Conservation (phyloP, 2,888 invertebrate genomes). For the Pachliopta kotzebuea region DNA sequence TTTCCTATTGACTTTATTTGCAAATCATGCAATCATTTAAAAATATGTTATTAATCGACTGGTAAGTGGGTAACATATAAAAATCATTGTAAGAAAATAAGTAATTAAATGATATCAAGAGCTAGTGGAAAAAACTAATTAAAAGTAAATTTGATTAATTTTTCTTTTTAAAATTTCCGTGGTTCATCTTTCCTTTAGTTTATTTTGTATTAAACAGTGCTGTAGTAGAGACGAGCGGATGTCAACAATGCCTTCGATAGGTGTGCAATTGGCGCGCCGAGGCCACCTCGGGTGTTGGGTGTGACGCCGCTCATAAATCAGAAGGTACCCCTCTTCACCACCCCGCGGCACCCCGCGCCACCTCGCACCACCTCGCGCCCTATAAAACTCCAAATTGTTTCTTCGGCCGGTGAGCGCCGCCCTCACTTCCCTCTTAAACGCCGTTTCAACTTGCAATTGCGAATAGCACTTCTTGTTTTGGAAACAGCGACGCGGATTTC, state of each 20-base stretch:
- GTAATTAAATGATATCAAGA: too few species aligned
- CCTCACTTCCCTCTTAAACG: conserved; percentile 79
- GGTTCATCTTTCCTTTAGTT: background rate
- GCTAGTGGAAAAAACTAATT: background rate
- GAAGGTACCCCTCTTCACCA: conserved; percentile 56
- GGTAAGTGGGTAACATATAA: too few species aligned
- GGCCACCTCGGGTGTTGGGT: conserved; percentile 60
- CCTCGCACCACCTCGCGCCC: conserved; percentile 51
- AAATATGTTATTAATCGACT: too few species aligned
- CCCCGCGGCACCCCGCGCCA: too few species aligned
- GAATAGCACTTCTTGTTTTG: conserved; percentile 79
- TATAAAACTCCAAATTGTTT: conserved; percentile 80
- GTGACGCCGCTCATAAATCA: conserved; percentile 76
- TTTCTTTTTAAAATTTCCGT: background rate
- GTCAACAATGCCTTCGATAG: conserved; percentile 53
- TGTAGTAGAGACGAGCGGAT: conserved; percentile 46
- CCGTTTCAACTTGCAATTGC: conserved; percentile 79
- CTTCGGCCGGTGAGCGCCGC: conserved; percentile 77
- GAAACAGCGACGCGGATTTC: conserved; percentile 73
- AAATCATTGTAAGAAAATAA: too few species aligned
- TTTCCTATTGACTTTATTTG: too few species aligned
- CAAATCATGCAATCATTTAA: too few species aligned
- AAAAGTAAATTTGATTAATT: background rate
- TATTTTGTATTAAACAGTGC: background rate
- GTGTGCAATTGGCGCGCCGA: conserved; percentile 66